Percentiles rank a stretch among this genome's conserved stretches.
phyloP scores from a whole-genome alignment of 2,113 vertebrate species.

The Phylloscopus whistleri region DNA sequence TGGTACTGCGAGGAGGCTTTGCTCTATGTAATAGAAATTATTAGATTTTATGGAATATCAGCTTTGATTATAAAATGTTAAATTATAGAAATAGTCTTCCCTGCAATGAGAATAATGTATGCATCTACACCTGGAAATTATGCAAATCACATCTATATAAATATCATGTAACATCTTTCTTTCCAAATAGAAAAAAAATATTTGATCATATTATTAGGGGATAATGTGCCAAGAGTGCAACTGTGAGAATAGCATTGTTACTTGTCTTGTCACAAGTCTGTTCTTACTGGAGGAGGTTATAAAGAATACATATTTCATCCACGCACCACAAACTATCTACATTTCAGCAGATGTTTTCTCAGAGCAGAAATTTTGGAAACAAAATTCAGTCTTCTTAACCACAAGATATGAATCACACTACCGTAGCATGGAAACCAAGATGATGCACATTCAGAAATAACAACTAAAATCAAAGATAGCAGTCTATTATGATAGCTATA shows the following conservation, averaged over 20 bases:
- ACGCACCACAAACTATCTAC: slow-evolving; percentile 5
- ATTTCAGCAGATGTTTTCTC: slow-evolving; percentile 25
- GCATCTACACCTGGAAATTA: neutral
- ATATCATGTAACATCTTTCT: neutral
- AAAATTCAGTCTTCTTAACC: slow-evolving; percentile 29
- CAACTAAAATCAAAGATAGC: slow-evolving; percentile 40
- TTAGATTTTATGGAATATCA: neutral
- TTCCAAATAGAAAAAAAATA: neutral
- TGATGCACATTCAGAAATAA: slow-evolving; percentile 17
- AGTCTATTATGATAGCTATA: neutral
- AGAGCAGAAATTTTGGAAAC: slow-evolving; percentile 38
- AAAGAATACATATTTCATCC: neutral
- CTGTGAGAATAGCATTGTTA: neutral
- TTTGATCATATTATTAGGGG: neutral
- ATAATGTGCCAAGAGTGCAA: neutral
- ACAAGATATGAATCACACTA: slow-evolving; percentile 51
- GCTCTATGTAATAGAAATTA: neutral
- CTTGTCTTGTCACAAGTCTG: neutral
- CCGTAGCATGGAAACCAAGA: slow-evolving; percentile 10
- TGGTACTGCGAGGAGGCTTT: neutral
- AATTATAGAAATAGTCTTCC: neutral
- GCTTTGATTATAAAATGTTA: neutral
- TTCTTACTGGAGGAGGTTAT: neutral
- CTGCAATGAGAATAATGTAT: neutral
- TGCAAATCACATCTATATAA: neutral